Percentiles rank a stretch among this genome's conserved stretches.
Evolutionary conservation across 2,888 invertebrate genomes (phyloP).

Genomic region (Lamellibrachia satsuma): DNA sequence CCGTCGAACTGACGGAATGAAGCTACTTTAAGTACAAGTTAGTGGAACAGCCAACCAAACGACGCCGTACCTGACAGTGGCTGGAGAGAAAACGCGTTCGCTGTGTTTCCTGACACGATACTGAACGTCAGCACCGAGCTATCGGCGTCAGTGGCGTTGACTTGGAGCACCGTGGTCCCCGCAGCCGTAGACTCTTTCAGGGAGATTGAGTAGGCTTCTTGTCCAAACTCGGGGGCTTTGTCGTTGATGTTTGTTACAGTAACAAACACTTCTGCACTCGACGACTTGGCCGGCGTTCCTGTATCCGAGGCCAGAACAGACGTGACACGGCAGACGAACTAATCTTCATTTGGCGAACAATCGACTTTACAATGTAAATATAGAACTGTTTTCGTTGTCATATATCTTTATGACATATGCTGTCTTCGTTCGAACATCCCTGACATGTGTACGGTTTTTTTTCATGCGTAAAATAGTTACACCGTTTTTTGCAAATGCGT

Average conservation of each 20-base stretch:
- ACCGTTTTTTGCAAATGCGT: no score
- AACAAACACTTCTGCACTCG: slow-evolving; percentile 24
- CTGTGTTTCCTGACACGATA: slow-evolving; percentile 26
- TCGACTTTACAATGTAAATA: neutral
- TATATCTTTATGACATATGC: no score
- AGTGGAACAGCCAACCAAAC: no score
- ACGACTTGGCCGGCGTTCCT: slow-evolving; percentile 25
- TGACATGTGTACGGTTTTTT: no score
- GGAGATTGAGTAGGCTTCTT: slow-evolving; percentile 41
- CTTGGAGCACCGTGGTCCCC: slow-evolving; percentile 37
- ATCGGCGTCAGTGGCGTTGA: slow-evolving; percentile 25
- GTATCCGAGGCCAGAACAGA: slow-evolving; percentile 20
- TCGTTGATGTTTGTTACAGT: slow-evolving; percentile 36
- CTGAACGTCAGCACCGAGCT: slow-evolving; percentile 21
- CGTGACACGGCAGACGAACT: no score
- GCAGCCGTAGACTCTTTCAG: slow-evolving; percentile 45
- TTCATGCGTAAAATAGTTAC: no score
- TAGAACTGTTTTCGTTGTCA: no score
- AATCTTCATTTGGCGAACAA: neutral
- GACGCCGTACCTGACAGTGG: neutral
- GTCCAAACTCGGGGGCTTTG: slow-evolving; percentile 43
- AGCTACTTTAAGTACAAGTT: neutral
- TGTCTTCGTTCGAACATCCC: no score
- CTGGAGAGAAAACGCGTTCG: slow-evolving; percentile 24
- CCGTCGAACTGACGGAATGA: neutral